A percentile compares a stretch with the other conserved stretches of the same genome.
phyloP scores from a whole-genome alignment of 2,888 invertebrate species.

The Tipula confusa region DNA sequence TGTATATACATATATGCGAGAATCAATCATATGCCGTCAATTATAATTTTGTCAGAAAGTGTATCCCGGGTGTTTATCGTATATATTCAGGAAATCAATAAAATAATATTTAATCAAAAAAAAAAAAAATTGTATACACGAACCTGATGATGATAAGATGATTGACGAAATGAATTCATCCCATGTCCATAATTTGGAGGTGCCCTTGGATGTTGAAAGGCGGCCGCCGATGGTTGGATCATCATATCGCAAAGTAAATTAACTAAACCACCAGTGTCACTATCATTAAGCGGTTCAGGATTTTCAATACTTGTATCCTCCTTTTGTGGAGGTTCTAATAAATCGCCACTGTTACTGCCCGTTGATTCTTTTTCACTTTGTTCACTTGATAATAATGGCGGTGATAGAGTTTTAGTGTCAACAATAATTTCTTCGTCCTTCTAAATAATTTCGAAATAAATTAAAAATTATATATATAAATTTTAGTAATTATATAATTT shows the following conservation, averaged over 20 bases:
- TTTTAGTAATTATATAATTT: neutral
- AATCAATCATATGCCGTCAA: slow-evolving; percentile 25
- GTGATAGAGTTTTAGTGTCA: neutral
- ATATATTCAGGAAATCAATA: neutral
- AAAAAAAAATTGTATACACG: too few relatives aligned
- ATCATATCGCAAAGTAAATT: slow-evolving; percentile 45
- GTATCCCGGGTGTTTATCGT: too few relatives aligned
- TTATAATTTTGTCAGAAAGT: neutral
- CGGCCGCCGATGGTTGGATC: slow-evolving; percentile 48
- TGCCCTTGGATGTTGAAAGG: slow-evolving; percentile 43
- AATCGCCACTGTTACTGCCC: neutral
- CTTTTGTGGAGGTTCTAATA: slow-evolving; percentile 34
- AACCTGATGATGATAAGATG: slow-evolving; percentile 35
- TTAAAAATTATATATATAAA: too few relatives aligned
- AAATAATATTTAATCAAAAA: neutral
- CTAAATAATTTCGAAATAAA: too few relatives aligned
- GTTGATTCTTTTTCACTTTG: slow-evolving; percentile 32
- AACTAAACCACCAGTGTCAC: slow-evolving; percentile 48
- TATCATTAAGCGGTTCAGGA: slow-evolving; percentile 48
- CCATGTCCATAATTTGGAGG: slow-evolving; percentile 38
- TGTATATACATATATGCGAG: too few relatives aligned
- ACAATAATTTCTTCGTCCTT: slow-evolving; percentile 15
- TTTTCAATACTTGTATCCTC: slow-evolving; percentile 39
- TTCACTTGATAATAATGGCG: neutral
- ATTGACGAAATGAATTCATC: slow-evolving; percentile 38